Evolutionary conservation across 2,113 vertebrate genomes (phyloP), one percentile per base, ranked within the genome.

Genomic region (Misgurnus mizolepis): DNA sequence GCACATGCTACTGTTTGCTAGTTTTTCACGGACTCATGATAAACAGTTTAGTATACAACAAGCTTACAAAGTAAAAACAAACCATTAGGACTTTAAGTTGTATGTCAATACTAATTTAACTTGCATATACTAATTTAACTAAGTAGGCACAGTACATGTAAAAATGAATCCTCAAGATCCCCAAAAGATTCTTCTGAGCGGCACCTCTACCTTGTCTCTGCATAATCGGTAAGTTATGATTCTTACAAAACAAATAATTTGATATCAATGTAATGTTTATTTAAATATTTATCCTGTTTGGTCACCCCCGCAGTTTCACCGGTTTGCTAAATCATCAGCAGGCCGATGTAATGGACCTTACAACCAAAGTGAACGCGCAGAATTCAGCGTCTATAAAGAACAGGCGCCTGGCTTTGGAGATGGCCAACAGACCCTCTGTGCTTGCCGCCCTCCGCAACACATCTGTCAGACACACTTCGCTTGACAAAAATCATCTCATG

Each of bases 251-350:
- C 27, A 34, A n/a, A n/a, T 34, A 34, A 2, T 34, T 34, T 34
- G 3, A 34, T 34, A 34, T 6, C 45, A 47, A 47, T 47, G 4
- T 47, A 10, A 47, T 10, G 2, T 5, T 47, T 8, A 10, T 47
- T 47, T 27, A 7, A 12, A 17, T 5, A 15, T 76, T 55, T 18
- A 14, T 18, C 3, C 17, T 43, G 49, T 60, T 68, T 58, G 90
- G 90, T 89, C 2, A 34, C 90, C 91, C 93, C 93, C 93, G 91
- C 91, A 96, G 95, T 92, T 96, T 96, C 88, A 96, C 94, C 93
- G 94, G 94, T 88, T 95, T 96, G 94, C 90, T 95, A 93, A 95
- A 95, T 93, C 95, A 94, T 93, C 94, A 95, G 93, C 93, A 95
- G 87, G 91, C 92, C 88, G 90, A 91, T 88, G 90, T 92, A 69